Conservation (phyloP, 2,113 vertebrate species). For the Sylvietta virens region DNA sequence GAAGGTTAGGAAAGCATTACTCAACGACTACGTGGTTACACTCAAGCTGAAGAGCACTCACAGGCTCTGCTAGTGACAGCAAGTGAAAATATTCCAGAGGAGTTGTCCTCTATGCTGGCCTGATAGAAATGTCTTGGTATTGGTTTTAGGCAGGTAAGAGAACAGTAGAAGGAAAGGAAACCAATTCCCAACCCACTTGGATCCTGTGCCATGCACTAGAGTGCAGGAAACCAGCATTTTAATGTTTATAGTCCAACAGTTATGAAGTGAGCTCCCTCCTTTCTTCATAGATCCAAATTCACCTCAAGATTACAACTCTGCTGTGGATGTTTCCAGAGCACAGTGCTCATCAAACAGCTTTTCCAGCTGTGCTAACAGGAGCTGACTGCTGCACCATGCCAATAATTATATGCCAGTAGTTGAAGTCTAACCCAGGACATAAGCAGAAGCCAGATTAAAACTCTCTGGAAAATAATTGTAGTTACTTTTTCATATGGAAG, state of each 20-base stretch:
- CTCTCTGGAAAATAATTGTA: background rate
- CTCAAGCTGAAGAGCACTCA: background rate
- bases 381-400: background rate
- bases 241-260: background rate
- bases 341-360: background rate
- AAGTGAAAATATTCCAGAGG: background rate
- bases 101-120: background rate
- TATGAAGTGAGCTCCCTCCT: background rate
- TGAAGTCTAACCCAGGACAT: background rate
- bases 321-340: background rate
- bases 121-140: background rate
- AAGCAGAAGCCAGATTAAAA: background rate
- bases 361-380: background rate
- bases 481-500: background rate
- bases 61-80: background rate
- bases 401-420: background rate
- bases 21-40: background rate
- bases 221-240: background rate
- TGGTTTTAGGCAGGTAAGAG: background rate
- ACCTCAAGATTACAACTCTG: rapidly evolving
- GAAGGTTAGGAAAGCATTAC: background rate
- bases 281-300: background rate
- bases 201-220: background rate
- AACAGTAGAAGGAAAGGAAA: background rate
- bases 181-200: background rate